Conservation (phyloP, 2,113 vertebrate species). For the Tamias sibiricus region DNA sequence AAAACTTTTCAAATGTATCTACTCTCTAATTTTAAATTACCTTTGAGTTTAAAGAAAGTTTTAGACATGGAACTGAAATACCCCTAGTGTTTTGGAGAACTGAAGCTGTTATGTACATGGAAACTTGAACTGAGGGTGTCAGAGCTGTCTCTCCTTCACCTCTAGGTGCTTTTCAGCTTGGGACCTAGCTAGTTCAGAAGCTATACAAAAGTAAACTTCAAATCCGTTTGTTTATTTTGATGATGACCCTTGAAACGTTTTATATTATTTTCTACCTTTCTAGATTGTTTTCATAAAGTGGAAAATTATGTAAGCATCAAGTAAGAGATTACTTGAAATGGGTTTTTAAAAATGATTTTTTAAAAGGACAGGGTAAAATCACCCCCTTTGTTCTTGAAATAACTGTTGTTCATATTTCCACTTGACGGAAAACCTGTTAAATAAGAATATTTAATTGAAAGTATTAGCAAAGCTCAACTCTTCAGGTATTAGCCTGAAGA, state of each 20-base stretch:
- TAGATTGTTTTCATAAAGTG: conserved; percentile 7
- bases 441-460: conserved; percentile 49
- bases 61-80: neutral
- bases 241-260: conserved; percentile 29
- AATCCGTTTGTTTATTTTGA: neutral
- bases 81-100: neutral
- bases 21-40: neutral
- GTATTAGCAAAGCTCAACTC: neutral
- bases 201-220: neutral
- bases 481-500: conserved; percentile 8
- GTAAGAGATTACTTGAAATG: conserved; percentile 39
- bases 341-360: conserved; percentile 16
- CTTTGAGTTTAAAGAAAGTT: conserved; percentile 19
- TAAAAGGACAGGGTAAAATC: neutral
- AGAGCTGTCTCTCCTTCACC: too few species aligned
- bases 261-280: conserved; percentile 24
- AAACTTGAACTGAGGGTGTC: neutral
- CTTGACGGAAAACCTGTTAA: conserved; percentile 30
- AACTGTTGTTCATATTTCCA: conserved; percentile 34
- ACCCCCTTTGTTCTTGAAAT: neutral
- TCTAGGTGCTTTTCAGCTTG: neutral
- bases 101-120: rapidly evolving
- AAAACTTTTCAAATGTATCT: neutral
- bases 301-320: conserved; percentile 3
- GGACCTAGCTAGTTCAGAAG: neutral